Conservation (phyloP, 2,888 invertebrate species). For the Seira musarum region DNA sequence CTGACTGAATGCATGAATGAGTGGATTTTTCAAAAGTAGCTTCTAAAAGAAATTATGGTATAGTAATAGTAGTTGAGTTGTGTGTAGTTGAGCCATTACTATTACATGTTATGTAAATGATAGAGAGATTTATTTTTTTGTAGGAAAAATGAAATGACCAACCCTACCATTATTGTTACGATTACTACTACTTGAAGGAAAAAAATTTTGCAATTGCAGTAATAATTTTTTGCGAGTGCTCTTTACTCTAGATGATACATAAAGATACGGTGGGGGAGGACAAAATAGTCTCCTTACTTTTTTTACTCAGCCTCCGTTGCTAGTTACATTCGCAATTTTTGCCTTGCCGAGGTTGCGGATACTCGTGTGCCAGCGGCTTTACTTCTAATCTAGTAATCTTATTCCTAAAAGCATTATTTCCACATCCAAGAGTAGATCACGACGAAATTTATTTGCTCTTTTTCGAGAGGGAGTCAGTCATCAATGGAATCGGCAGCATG, state of each 20-base stretch:
- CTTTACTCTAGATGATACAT: conserved; percentile 36
- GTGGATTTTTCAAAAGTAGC: too few species aligned
- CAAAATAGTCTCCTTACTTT: conserved; percentile 16
- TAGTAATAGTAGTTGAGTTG: not conserved
- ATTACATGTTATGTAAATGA: conserved; percentile 45
- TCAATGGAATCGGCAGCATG: not conserved
- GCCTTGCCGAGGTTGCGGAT: too few species aligned
- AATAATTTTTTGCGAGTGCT: too few species aligned
- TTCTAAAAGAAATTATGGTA: not conserved
- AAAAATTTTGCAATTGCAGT: conserved; percentile 48
- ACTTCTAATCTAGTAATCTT: not conserved
- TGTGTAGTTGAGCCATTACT: too few species aligned
- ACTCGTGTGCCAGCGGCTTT: not conserved
- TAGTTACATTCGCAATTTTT: too few species aligned
- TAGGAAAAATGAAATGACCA: conserved; percentile 50
- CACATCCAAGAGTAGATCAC: conserved; percentile 15
- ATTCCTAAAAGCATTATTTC: conserved; percentile 27
- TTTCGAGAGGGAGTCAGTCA: conserved; percentile 22
- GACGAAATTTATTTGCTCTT: too few species aligned
- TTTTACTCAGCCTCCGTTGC: too few species aligned
- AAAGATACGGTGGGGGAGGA: conserved; percentile 58
- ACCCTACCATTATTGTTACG: conserved; percentile 54
- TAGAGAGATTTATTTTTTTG: conserved; percentile 35
- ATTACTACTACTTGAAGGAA: too few species aligned
- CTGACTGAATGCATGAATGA: too few species aligned